Evolutionary conservation across 2,797 vertebrate genomes (phyloP).

Genomic region (Astyanax mexicanus): DNA sequence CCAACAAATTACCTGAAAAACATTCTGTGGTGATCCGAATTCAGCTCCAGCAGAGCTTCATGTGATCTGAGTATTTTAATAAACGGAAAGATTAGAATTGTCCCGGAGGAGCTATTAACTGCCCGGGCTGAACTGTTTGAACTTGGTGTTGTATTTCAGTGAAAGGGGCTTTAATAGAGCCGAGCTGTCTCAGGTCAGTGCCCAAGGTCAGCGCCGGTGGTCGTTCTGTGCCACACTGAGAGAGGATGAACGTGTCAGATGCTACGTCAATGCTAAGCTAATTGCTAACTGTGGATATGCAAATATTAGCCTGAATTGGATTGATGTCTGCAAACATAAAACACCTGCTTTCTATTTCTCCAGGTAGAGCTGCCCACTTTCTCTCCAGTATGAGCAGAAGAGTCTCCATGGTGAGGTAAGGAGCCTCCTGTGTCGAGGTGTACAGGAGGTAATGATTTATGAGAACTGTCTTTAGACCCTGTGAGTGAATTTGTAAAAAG

Average conservation of each 20-base stretch:
- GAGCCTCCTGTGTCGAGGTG: not conserved
- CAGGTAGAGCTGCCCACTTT: slow-evolving; percentile 19
- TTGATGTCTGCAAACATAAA: not conserved
- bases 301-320: not conserved
- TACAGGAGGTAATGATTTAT: not conserved
- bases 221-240: not conserved
- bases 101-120: not conserved
- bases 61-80: not conserved
- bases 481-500: no score
- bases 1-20: no score
- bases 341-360: not conserved
- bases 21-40: no score
- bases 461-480: not conserved
- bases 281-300: not conserved
- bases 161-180: not conserved
- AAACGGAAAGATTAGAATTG: not conserved
- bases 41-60: no score
- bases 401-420: slow-evolving; percentile 31
- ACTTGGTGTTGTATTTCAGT: slow-evolving; percentile 7
- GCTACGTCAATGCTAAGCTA: not conserved
- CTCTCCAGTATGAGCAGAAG: slow-evolving; percentile 31
- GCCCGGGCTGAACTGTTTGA: not conserved
- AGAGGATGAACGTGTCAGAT: not conserved
- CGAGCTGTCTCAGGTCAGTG: not conserved
- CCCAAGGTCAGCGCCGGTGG: not conserved